Conservation (phyloP, 2,888 invertebrate genomes). For the Koerneria pararmatus region DNA sequence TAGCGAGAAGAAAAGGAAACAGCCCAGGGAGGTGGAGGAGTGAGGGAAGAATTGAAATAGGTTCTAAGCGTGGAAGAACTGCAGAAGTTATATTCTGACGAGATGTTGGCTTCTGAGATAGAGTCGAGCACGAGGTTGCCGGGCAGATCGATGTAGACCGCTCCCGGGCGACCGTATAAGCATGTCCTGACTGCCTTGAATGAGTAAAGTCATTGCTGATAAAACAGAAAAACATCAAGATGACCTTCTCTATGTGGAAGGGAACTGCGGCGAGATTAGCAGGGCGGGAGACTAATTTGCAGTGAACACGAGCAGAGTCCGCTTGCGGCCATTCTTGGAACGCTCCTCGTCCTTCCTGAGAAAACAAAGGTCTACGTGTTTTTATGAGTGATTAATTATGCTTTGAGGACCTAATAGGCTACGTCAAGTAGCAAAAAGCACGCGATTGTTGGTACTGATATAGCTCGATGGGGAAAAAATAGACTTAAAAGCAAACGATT, state of each 20-base stretch:
- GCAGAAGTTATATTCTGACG: no score
- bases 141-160: constrained; percentile 83
- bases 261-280: no score
- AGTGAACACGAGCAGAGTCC: constrained; percentile 80
- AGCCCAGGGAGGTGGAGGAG: no score
- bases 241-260: no score
- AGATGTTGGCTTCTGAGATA: constrained; percentile 37
- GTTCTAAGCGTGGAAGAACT: no score
- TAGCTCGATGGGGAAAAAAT: no score
- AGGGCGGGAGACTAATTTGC: constrained; percentile 84
- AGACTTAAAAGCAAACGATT: no score
- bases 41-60: no score
- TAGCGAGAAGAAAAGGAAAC: no score
- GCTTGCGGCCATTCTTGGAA: constrained; percentile 93
- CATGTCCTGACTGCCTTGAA: constrained; percentile 74
- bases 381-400: background rate
- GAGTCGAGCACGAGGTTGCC: constrained; percentile 68
- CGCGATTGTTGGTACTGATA: no score
- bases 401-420: background rate
- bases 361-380: background rate
- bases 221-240: no score
- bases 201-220: background rate
- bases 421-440: background rate
- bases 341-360: constrained; percentile 75
- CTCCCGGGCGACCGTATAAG: constrained; percentile 83